phyloP scores from a whole-genome alignment of 1,140 invertebrate species.

The Heliconius melpomene region DNA sequence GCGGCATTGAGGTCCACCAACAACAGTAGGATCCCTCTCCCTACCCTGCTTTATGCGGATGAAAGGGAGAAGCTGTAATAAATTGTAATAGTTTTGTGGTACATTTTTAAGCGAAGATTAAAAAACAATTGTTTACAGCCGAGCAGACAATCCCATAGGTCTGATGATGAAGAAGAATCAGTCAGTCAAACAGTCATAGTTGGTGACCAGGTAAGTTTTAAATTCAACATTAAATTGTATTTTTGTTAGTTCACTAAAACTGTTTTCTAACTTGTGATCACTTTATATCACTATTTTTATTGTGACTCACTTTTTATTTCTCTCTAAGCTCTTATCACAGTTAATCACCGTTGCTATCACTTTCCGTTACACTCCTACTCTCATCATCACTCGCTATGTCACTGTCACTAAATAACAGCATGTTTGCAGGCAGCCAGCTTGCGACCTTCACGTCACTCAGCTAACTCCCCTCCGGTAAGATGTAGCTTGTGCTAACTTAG shows the following conservation, averaged over 20 bases:
- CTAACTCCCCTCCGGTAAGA: conserved; percentile 61
- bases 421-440: conserved; percentile 68
- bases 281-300: background rate
- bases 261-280: background rate
- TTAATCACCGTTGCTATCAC: background rate
- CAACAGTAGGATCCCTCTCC: too few species aligned
- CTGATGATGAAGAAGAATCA: conserved; percentile 62
- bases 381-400: background rate
- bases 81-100: too few species aligned
- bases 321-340: background rate
- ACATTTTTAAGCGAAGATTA: background rate
- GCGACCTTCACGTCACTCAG: conserved; percentile 63
- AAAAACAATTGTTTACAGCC: conserved; percentile 47
- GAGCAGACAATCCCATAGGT: conserved; percentile 51
- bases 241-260: background rate
- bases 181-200: conserved; percentile 59
- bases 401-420: conserved; percentile 49
- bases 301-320: background rate
- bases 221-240: background rate
- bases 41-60: too few species aligned
- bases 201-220: conserved; percentile 62
- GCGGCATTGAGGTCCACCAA: too few species aligned
- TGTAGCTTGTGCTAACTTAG: conserved; percentile 1
- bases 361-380: background rate
- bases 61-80: background rate